phyloP scores from a whole-genome alignment of 2,888 invertebrate species.

The Drosophila rellima region DNA sequence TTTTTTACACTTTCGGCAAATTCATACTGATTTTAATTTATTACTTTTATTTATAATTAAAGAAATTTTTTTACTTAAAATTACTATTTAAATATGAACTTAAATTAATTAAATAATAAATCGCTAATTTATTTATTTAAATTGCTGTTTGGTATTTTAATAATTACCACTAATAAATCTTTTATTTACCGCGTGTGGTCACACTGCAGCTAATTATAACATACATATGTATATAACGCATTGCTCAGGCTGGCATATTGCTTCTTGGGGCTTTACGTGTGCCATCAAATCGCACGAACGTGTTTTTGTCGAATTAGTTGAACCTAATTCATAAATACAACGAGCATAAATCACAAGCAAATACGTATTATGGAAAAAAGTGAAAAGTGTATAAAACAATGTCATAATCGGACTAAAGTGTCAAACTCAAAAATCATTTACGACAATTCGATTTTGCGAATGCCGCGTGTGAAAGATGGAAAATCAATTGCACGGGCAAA shows the following conservation, averaged over 20 bases:
- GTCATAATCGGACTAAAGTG: conserved; percentile 61
- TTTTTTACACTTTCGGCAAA: neutral
- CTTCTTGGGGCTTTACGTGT: conserved; percentile 43
- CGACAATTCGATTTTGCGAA: conserved; percentile 33
- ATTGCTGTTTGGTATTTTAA: conserved; percentile 22
- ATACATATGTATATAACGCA: conserved; percentile 34
- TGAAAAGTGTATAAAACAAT: conserved; percentile 58
- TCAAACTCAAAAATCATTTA: conserved; percentile 24
- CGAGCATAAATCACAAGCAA: conserved; percentile 23
- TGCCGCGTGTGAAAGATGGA: conserved; percentile 65
- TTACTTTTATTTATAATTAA: too few species aligned
- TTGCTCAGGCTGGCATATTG: conserved; percentile 37
- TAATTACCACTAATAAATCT: neutral
- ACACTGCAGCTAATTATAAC: conserved; percentile 29
- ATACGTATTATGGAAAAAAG: conserved; percentile 68
- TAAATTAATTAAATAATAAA: neutral
- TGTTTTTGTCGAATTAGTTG: conserved; percentile 19
- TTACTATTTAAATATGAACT: too few species aligned
- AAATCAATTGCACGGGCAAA: conserved; percentile 69
- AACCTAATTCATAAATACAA: conserved; percentile 31
- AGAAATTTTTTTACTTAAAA: too few species aligned
- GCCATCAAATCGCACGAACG: conserved; percentile 32
- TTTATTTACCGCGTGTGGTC: conserved; percentile 17
- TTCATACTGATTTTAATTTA: too few species aligned
- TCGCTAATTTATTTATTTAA: neutral